A percentile compares a stretch with the other conserved stretches of the same genome.
These are phyloP conservation scores for Autographa gamma DNA, from an alignment of 2,888 invertebrate genomes.

Conservation along the genomic window DNA sequence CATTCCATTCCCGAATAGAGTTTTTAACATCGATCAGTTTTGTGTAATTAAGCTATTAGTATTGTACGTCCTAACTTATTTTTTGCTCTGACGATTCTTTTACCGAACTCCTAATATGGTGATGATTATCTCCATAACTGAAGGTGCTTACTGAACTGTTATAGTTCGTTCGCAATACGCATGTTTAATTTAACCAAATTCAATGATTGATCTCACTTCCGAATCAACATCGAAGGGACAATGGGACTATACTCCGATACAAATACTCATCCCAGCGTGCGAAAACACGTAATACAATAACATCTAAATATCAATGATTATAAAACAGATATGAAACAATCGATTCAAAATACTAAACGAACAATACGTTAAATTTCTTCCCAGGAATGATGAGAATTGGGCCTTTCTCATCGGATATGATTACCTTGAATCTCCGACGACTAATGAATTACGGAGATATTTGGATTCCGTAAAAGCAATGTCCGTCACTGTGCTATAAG, in stretches of 20 bases:
- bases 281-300: slow-evolving; percentile 21
- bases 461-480: too few species aligned
- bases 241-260: slow-evolving; percentile 8
- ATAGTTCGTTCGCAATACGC: neutral
- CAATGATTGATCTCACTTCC: neutral
- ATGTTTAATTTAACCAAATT: neutral
- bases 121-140: neutral
- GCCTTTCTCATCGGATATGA: neutral
- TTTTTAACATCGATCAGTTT: neutral
- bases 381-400: neutral
- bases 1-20: slow-evolving; percentile 20
- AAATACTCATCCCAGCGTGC: slow-evolving; percentile 6
- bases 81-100: neutral
- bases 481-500: too few species aligned
- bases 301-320: slow-evolving; percentile 21
- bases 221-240: slow-evolving; percentile 10
- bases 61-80: neutral
- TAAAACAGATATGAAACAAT: slow-evolving; percentile 29
- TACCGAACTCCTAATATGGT: neutral
- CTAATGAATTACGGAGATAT: too few species aligned
- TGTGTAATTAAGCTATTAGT: neutral
- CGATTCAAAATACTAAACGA: slow-evolving; percentile 14
- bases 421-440: neutral
- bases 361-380: slow-evolving; percentile 19
- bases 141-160: neutral